Conservation (phyloP, 2,113 vertebrate genomes). For the Scomber scombrus region DNA sequence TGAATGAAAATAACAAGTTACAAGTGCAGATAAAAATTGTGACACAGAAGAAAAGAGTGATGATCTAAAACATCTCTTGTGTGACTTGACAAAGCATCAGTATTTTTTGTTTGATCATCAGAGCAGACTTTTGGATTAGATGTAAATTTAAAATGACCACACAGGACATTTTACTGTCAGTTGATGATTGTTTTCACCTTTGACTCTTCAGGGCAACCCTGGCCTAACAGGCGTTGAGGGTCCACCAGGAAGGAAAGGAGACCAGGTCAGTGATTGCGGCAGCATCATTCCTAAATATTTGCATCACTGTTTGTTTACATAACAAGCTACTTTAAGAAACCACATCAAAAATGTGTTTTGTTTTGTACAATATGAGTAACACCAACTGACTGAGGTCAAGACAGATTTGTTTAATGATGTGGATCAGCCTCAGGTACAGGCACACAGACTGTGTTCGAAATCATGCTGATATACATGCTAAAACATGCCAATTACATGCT, state of each 20-base stretch:
- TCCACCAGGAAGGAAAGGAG: slow-evolving; percentile 84
- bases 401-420: background rate
- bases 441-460: too few relatives aligned
- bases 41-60: background rate
- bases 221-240: slow-evolving; percentile 84
- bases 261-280: slow-evolving; percentile 83
- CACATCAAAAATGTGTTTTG: background rate
- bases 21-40: background rate
- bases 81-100: too few relatives aligned
- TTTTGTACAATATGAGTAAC: background rate
- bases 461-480: too few relatives aligned
- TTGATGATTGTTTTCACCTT: background rate
- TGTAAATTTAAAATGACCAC: too few relatives aligned
- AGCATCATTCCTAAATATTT: background rate
- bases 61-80: background rate
- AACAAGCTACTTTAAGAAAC: background rate
- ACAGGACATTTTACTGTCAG: background rate
- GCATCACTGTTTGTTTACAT: background rate
- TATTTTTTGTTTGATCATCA: too few relatives aligned
- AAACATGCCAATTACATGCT: too few relatives aligned
- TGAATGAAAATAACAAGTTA: too few relatives aligned
- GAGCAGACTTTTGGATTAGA: background rate
- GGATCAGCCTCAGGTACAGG: background rate
- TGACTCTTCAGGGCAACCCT: slow-evolving; percentile 80
- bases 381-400: too few relatives aligned